These are phyloP conservation scores for Percopsis omiscomaycus DNA, from an alignment of 2,797 vertebrate genomes.

Conservation along the genomic window DNA sequence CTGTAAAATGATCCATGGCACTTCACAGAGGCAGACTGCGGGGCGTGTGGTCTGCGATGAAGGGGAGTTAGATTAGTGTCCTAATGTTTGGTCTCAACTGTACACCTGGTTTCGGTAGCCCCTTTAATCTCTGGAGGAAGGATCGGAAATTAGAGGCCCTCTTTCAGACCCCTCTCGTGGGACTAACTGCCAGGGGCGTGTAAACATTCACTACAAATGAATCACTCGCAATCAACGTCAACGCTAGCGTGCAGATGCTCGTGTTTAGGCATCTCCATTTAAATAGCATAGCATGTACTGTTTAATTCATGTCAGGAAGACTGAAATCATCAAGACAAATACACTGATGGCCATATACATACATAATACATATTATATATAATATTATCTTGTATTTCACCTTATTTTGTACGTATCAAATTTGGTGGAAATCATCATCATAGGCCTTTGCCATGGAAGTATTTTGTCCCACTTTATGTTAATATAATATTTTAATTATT, in stretches of 20 bases:
- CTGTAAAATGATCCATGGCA: neutral
- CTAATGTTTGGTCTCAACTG: constrained; percentile 49
- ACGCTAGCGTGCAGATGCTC: constrained; percentile 9
- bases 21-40: constrained; percentile 12
- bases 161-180: constrained; percentile 41
- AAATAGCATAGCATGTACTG: neutral
- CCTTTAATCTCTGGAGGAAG: constrained; percentile 77
- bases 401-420: too few species aligned
- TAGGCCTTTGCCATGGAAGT: too few species aligned
- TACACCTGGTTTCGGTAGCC: constrained; percentile 71
- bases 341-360: too few species aligned
- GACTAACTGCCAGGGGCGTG: constrained; percentile 37
- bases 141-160: constrained; percentile 71
- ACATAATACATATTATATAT: too few species aligned
- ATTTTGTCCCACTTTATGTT: too few species aligned
- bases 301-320: constrained; percentile 1
- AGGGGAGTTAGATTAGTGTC: constrained; percentile 33
- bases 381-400: too few species aligned
- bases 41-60: constrained; percentile 19
- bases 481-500: too few species aligned
- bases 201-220: constrained; percentile 53
- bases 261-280: constrained; percentile 1
- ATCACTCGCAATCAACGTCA: constrained; percentile 30
- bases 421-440: too few species aligned
- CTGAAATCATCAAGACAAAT: neutral